Percentiles rank a stretch among this genome's conserved stretches.
These are phyloP conservation scores for Salticus scenicus DNA, from an alignment of 2,888 invertebrate species.

Conservation along the genomic window DNA sequence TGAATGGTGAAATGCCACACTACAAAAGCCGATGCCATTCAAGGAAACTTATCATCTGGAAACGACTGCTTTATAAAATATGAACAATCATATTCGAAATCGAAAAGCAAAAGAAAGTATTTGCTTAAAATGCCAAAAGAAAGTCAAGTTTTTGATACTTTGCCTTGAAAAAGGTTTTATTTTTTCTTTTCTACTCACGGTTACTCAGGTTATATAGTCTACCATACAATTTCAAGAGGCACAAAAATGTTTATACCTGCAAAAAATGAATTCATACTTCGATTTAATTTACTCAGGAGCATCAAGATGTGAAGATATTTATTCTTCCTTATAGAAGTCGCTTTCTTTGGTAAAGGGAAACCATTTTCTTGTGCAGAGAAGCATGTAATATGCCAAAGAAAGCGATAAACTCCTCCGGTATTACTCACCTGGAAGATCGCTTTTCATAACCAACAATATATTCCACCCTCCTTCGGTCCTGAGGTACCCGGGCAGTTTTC, in stretches of 20 bases:
- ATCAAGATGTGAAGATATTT: constrained; percentile 46
- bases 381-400: constrained; percentile 61
- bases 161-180: background rate
- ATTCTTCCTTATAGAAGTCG: constrained; percentile 53
- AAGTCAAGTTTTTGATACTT: background rate
- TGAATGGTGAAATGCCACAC: too few relatives aligned
- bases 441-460: constrained; percentile 38
- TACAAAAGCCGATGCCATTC: too few relatives aligned
- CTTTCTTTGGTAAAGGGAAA: constrained; percentile 40
- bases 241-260: constrained; percentile 1
- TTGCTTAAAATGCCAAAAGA: background rate
- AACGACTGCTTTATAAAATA: too few relatives aligned
- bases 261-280: constrained; percentile 13
- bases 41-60: too few relatives aligned
- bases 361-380: constrained; percentile 58
- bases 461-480: background rate
- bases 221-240: background rate
- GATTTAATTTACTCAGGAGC: constrained; percentile 28
- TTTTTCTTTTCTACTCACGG: background rate
- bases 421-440: constrained; percentile 29
- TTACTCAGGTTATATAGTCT: background rate
- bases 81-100: too few relatives aligned
- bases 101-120: background rate
- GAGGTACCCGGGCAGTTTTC: constrained; percentile 28
- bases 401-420: constrained; percentile 39